Percentiles rank a stretch among this genome's conserved stretches.
Conservation (phyloP, 2,797 vertebrate species). For the Danio albolineatus region DNA sequence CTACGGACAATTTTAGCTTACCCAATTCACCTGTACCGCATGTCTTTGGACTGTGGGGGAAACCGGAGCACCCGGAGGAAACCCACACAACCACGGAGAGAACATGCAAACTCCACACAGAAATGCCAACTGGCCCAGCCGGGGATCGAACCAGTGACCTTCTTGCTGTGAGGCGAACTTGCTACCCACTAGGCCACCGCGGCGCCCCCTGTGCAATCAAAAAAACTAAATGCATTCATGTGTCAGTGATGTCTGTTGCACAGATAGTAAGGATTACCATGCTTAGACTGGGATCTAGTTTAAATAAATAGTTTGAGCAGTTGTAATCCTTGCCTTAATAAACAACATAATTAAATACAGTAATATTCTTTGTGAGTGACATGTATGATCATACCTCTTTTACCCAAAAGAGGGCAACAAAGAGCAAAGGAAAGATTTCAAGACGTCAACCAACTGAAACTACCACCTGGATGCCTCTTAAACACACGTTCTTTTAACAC, state of each 20-base stretch:
- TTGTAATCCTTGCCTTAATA: neutral
- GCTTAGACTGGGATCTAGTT: neutral
- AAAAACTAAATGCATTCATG: neutral
- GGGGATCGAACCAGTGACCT: too few species aligned
- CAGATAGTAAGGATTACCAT: neutral
- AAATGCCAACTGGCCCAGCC: too few species aligned
- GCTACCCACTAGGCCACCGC: too few species aligned
- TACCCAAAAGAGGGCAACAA: slow-evolving; percentile 41
- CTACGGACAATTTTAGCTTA: too few species aligned
- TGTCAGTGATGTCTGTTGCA: neutral
- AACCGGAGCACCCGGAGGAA: too few species aligned
- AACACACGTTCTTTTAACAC: neutral
- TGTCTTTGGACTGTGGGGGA: too few species aligned
- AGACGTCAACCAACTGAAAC: neutral
- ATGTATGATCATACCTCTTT: neutral
- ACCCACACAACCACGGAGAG: too few species aligned
- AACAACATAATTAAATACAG: neutral
- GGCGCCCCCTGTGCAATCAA: too few species aligned
- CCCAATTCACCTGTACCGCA: too few species aligned
- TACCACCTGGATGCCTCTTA: too few species aligned
- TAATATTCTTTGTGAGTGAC: neutral
- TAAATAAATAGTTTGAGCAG: neutral
- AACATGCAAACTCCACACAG: too few species aligned
- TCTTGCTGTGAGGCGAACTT: too few species aligned
- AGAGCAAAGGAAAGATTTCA: neutral